Evolutionary conservation across 53 echinoderm and acorn worm species (phyloP), one percentile per base, ranked within the genome.

Genomic region (Paelopatides confundens): DNA sequence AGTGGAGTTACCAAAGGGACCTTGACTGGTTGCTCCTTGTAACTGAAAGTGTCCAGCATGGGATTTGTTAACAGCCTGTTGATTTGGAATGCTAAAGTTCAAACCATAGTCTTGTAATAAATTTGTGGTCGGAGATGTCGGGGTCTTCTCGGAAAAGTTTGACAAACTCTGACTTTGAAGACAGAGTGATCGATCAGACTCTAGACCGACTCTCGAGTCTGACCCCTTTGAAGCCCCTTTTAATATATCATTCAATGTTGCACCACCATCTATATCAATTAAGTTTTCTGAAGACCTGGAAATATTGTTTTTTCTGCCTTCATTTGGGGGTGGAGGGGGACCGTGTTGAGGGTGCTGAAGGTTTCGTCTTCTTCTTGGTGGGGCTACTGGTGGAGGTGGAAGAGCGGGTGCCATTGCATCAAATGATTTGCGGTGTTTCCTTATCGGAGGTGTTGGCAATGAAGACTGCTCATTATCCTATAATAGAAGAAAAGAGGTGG

Each of bases 331-430:
- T 2, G 26, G 40, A 7, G 24, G 15, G n/a, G 17, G 39, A 2
- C 12, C 43, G 12, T 43, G 43, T 43, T 43, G 43, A 43, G 43
- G 43, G 43, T 43, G 43, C n/a, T 58, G 58, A 23, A 40, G 74
- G 29, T 24, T 38, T 23, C 71, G 38, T 43, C 14, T 74, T 40
- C 74, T 74, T 39, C 74, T 74, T 2, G 74, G 74, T 26, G 74
- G 74, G 23, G 74, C 74, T 23, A 74, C 74, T 0, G 74, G 74
- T 10, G 74, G 74, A 24, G 74, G 74, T 5, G 74, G 74, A 74
- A 74, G 74, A 74, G 46, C 40, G 23, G 74, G 74, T 36, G 37
- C 46, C 46, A 46, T 40, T 1, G 24, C 35, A 1, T 46, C 46
- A 24, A 28, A 14, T 17, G 40, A 74, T 74, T 39, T 26, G 40